A percentile compares a stretch with the other conserved stretches of the same genome.
These are phyloP conservation scores for Toxotes chatareus DNA, from an alignment of 2,113 vertebrate species.

Conservation along the genomic window DNA sequence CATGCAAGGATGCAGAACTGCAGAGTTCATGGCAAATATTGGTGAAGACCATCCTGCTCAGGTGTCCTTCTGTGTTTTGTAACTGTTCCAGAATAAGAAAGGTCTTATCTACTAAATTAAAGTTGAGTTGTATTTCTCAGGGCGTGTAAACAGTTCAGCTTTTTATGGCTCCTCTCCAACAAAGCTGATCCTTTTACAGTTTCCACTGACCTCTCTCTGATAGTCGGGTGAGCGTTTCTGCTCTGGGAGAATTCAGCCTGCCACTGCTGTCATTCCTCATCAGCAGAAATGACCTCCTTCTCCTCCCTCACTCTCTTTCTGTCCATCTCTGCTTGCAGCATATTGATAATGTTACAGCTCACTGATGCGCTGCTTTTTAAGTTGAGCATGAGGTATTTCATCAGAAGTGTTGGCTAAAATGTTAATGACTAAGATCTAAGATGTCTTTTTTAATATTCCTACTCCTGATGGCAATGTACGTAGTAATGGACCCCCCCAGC, in stretches of 20 bases:
- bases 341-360: constrained; percentile 50
- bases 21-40: not conserved
- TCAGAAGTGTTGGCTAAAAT: constrained; percentile 17
- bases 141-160: constrained; percentile 40
- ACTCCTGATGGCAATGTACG: not conserved
- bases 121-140: constrained; percentile 20
- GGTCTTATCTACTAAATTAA: constrained; percentile 13
- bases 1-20: not conserved
- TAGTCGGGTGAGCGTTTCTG: constrained; percentile 44
- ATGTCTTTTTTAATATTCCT: constrained; percentile 20
- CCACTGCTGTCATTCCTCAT: constrained; percentile 68
- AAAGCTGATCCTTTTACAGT: constrained; percentile 23
- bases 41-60: not conserved
- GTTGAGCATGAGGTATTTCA: constrained; percentile 13
- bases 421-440: not conserved
- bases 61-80: not conserved
- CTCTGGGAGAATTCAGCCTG: constrained; percentile 49
- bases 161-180: constrained; percentile 39
- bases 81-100: not conserved
- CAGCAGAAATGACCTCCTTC: constrained; percentile 55
- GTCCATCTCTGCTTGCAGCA: constrained; percentile 35
- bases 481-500: constrained; percentile 15
- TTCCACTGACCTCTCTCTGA: constrained; percentile 44
- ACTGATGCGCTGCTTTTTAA: constrained; percentile 17
- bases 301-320: constrained; percentile 35